Conservation (phyloP, 2,797 vertebrate genomes). For the Enteromius unitaeniatus region DNA sequence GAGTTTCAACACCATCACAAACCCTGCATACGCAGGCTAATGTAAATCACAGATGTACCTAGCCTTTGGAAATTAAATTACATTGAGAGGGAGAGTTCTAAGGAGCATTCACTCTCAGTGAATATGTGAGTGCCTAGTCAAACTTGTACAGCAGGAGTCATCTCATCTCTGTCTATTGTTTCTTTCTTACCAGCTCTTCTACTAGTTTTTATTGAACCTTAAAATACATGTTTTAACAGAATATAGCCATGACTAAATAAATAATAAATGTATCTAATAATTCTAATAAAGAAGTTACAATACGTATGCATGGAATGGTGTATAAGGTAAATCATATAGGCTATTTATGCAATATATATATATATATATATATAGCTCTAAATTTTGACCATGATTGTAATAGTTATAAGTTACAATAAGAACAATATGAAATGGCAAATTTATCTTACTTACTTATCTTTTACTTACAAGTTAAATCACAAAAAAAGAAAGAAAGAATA, state of each 20-base stretch:
- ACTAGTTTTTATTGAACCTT: background rate
- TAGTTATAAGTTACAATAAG: background rate
- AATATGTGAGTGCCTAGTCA: background rate
- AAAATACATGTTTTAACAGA: background rate
- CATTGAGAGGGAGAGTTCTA: constrained; percentile 47
- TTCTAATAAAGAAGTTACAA: background rate
- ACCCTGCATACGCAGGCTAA: constrained; percentile 64
- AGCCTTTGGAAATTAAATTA: constrained; percentile 66
- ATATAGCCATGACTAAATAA: background rate
- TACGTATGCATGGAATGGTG: background rate
- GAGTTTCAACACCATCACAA: constrained; percentile 67
- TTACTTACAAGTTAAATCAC: background rate
- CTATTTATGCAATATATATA: too few relatives aligned
- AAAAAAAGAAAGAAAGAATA: background rate
- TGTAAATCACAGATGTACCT: constrained; percentile 69
- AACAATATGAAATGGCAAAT: background rate
- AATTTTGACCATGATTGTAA: background rate
- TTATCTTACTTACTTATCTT: too few relatives aligned
- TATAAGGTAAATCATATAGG: background rate
- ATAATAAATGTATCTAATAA: too few relatives aligned
- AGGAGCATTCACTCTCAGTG: constrained; percentile 1
- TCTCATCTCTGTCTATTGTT: background rate
- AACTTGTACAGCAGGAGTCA: background rate
- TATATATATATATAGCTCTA: background rate
- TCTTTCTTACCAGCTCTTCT: background rate